A percentile compares a stretch with the other conserved stretches of the same genome.
Evolutionary conservation across 1,140 invertebrate species (phyloP).

Genomic region (Wasmannia auropunctata): DNA sequence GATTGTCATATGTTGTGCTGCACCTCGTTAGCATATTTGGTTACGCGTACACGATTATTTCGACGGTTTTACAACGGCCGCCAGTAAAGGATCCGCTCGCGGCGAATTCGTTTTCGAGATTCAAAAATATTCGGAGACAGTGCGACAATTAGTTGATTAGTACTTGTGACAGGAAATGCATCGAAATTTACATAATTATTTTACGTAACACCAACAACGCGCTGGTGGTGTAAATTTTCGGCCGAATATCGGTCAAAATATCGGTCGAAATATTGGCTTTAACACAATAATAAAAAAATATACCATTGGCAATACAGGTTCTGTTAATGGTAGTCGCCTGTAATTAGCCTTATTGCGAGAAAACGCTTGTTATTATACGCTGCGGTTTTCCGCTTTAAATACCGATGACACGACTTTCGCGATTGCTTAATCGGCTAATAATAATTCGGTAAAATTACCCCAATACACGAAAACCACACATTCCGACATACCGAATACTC

Average conservation of each 20-base stretch:
- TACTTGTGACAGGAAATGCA: conserved; percentile 10
- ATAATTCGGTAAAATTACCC: conserved; percentile 9
- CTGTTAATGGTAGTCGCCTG: background rate
- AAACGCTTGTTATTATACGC: background rate
- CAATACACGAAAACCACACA: background rate
- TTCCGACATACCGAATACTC: background rate
- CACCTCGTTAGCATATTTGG: background rate
- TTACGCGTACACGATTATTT: background rate
- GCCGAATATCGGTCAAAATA: background rate
- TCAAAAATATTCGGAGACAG: conserved; percentile 29
- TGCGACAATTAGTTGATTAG: conserved; percentile 37
- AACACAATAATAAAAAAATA: conserved; percentile 24
- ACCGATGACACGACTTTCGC: background rate
- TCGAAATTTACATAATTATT: conserved; percentile 39
- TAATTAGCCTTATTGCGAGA: conserved; percentile 1
- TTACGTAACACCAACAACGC: background rate
- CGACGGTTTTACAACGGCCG: background rate
- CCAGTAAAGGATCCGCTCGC: background rate
- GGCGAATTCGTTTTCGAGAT: background rate
- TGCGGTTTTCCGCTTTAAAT: conserved; percentile 22
- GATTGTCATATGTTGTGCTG: background rate
- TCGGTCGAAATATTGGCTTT: no score
- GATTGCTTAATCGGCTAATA: background rate
- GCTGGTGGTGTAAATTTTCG: conserved; percentile 20
- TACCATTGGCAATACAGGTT: conserved; percentile 7